Conservation (phyloP, 1,140 invertebrate species). For the Drosophila persimilis region DNA sequence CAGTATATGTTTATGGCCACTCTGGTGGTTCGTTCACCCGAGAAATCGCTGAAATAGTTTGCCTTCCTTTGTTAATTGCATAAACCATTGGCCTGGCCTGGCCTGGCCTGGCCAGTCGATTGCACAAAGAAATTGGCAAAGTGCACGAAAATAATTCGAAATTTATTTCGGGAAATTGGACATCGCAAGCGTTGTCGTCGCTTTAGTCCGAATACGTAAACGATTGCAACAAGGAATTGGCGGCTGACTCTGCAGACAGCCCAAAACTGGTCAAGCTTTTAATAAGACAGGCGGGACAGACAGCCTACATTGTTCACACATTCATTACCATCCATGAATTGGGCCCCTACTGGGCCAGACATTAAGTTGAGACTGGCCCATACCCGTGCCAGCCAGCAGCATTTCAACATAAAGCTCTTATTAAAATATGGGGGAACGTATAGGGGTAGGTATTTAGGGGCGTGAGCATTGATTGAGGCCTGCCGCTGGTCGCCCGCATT, state of each 20-base stretch:
- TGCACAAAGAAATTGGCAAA: slow-evolving; percentile 76
- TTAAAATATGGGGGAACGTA: slow-evolving; percentile 30
- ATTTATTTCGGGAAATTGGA: slow-evolving; percentile 64
- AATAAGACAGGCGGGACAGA: slow-evolving; percentile 30
- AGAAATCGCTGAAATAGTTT: slow-evolving; percentile 55
- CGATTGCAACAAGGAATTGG: slow-evolving; percentile 59
- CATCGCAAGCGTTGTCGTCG: slow-evolving; percentile 41
- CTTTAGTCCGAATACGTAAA: slow-evolving; percentile 37
- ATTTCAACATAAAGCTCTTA: slow-evolving; percentile 55
- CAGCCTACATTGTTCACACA: slow-evolving; percentile 16
- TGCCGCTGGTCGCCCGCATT: slow-evolving; percentile 53
- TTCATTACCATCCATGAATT: slow-evolving; percentile 11
- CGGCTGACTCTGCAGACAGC: slow-evolving; percentile 15
- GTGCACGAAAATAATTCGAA: slow-evolving; percentile 64
- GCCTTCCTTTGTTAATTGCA: slow-evolving; percentile 67
- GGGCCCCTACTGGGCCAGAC: slow-evolving; percentile 1
- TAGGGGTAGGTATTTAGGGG: slow-evolving; percentile 27
- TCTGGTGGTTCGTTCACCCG: slow-evolving; percentile 44
- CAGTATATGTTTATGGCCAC: slow-evolving; percentile 32
- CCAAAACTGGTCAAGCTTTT: slow-evolving; percentile 46
- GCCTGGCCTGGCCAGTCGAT: slow-evolving; percentile 61
- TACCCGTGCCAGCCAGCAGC: slow-evolving; percentile 18
- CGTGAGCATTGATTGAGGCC: no score
- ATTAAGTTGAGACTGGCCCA: slow-evolving; percentile 40
- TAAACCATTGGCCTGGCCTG: slow-evolving; percentile 28